Base-by-base conservation (phyloP, 2,888 invertebrate species). In the Coronaproctus castanopsis region DNA sequence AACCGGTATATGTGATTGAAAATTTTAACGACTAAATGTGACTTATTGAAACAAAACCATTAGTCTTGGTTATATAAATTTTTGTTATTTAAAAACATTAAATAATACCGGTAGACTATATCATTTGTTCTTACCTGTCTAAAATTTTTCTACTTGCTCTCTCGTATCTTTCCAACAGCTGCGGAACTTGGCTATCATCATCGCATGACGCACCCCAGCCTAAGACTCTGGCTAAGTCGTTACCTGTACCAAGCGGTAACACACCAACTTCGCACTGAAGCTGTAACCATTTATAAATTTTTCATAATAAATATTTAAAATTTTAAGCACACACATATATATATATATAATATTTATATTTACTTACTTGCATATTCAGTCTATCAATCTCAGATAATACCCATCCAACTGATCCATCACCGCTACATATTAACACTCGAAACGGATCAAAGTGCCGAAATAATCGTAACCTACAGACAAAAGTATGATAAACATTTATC, bases 381-480 rank as follows among this genome's bases (percentile, higher is more conserved):
- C 87, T 85, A 74, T 96, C 96, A 65, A 96, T 88, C 74, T 96
- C 93, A 65, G 90, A 87, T 63, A 97, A 79, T 62, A 97, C 96
- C 96, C 96, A 97, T 58, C 96, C 93, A 8, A 96, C 92, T 48
- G 92, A 93, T 21, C 96, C 96, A 72, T 97, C 96, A 0, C 96
- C 96, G 54, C 95, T 95, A 77, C 96, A 96, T 62, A 96, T 91
- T 65, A 96, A 77, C 69, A 96, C 91, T 66, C 96, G 82, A 72
- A 96, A 88, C 66, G 93, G 92, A 70, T 95, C 91, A 72, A 96
- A 93, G 74, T 90, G 88, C 67, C 91, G 80, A 76, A 96, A 96
- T 67, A 96, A 77, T 63, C 89, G 79, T 67, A 96, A 76, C 66
- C 82, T 82, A 72, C 64, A 67, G 64, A 63, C 64, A 57, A 63